Percentiles rank a stretch among this genome's conserved stretches.
These are phyloP conservation scores for Pteria penguin DNA, from an alignment of 2,888 invertebrate genomes.

Conservation along the genomic window DNA sequence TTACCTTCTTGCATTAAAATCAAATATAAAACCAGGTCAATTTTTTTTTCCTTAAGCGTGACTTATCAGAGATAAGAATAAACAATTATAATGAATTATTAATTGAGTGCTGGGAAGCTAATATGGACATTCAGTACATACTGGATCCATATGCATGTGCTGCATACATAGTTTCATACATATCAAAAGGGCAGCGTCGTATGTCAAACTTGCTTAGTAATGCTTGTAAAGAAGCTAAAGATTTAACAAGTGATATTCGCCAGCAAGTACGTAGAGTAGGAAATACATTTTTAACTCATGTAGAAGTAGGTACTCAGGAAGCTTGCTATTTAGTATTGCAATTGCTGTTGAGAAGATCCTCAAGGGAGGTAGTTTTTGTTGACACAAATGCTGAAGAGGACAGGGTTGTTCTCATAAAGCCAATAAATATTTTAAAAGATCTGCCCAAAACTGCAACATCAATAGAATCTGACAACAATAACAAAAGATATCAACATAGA, in stretches of 20 bases:
- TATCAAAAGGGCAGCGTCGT: conserved; percentile 44
- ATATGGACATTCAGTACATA: conserved; percentile 52
- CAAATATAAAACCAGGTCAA: conserved; percentile 27
- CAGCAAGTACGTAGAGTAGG: conserved; percentile 47
- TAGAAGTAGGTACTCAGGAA: conserved; percentile 68
- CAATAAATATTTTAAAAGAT: conserved; percentile 43
- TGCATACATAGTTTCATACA: conserved; percentile 50
- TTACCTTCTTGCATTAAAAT: conserved; percentile 31
- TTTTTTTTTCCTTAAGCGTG: conserved; percentile 48
- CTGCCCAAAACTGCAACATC: conserved; percentile 43
- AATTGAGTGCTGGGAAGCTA: conserved; percentile 41
- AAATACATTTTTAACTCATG: conserved; percentile 48
- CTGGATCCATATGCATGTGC: conserved; percentile 52
- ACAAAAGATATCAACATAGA: conserved; percentile 46
- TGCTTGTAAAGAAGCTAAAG: conserved; percentile 17
- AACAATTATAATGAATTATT: conserved; percentile 49
- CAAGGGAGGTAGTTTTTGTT: conserved; percentile 51
- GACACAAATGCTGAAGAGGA: too few relatives aligned
- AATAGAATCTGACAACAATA: conserved; percentile 41
- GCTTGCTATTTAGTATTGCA: conserved; percentile 59
- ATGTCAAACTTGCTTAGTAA: conserved; percentile 12
- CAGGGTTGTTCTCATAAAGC: conserved; percentile 64
- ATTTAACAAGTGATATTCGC: conserved; percentile 34
- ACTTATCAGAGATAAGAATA: conserved; percentile 37
- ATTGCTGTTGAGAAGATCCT: conserved; percentile 53